phyloP scores from a whole-genome alignment of 2,113 vertebrate genomes.

The Cichladusa arquata region DNA sequence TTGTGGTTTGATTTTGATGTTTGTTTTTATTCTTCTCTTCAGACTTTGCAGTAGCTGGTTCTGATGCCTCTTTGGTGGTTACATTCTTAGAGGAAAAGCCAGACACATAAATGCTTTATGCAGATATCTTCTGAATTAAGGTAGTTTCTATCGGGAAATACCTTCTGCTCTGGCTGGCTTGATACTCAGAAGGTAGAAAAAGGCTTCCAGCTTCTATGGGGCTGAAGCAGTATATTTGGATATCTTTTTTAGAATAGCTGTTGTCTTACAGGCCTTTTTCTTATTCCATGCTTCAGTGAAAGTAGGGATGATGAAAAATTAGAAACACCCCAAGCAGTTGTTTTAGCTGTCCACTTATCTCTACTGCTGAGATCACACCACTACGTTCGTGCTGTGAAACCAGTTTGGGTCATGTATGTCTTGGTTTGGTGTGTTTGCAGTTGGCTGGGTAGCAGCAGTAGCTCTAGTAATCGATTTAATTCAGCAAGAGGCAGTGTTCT shows the following conservation, averaged over 20 bases:
- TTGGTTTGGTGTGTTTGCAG: not conserved
- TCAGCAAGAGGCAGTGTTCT: not conserved
- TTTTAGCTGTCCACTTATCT: not conserved
- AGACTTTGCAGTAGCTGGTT: not conserved
- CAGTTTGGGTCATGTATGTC: not conserved
- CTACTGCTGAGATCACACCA: not conserved
- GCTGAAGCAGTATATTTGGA: not conserved
- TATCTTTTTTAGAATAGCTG: not conserved
- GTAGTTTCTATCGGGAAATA: not conserved
- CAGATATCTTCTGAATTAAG: not conserved
- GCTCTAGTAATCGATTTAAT: not conserved
- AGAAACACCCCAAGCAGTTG: not conserved
- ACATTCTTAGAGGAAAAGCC: not conserved
- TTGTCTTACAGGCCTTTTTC: not conserved
- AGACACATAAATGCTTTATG: not conserved
- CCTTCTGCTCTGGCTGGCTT: not conserved
- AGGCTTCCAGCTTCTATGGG: not conserved
- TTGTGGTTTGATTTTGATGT: not conserved
- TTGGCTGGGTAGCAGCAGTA: not conserved
- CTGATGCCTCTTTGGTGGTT: not conserved
- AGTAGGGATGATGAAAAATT: not conserved
- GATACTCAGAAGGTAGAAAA: not conserved
- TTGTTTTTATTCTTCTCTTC: not conserved
- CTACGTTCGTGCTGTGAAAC: not conserved
- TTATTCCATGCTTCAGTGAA: not conserved